Base-by-base conservation (phyloP, 2,113 vertebrate genomes). In the Mormyrus lacerda region DNA sequence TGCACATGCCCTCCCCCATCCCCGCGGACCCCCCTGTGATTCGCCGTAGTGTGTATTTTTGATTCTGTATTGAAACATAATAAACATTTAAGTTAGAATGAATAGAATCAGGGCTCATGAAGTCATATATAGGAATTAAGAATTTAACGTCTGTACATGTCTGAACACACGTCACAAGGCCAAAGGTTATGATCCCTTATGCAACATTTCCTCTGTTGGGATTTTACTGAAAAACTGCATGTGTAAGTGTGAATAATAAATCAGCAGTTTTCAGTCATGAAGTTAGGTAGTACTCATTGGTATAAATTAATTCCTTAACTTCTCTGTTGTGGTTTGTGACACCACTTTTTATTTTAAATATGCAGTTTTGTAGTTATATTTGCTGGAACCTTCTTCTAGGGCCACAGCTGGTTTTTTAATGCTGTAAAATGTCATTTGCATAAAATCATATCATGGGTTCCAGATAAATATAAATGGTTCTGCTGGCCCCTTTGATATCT, bases 361-460 rank as follows among this genome's bases (percentile, higher is more conserved):
- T 73, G n/a, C 61, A 69, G 61, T 69, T 27, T 31, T 69, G 11
- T 69, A 69, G 10, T 42, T 84, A 84, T 24, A 45, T 45, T 84
- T 84, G 24, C 39, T 47, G 44, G 9, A 45, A 45, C 44, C 82
- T 24, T 84, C 44, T 45, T 24, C 82, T 44, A 79, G 44, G 45
- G 42, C 11, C 19, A 84, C 39, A 84, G 39, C 17, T 19, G 21
- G 21, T 84, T 84, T 47, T 47, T 84, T 84, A 24, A 84, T 84
- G 44, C 82, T 45, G 44, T 84, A 84, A 84, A 84, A 84, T 84
- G 44, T 45, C 19, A 45, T 84, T 84, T 79, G 73, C 73, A 79
- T 42, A 79, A 79, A 79, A 79, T 39, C 35, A 79, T 79, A 79
- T 79, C 73, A 42, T 15, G 4, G 35, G 82, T 84, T 21, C 35